A percentile compares a stretch with the other conserved stretches of the same genome.
Conservation (phyloP, 2,888 invertebrate species). For the Conus canariensis region DNA sequence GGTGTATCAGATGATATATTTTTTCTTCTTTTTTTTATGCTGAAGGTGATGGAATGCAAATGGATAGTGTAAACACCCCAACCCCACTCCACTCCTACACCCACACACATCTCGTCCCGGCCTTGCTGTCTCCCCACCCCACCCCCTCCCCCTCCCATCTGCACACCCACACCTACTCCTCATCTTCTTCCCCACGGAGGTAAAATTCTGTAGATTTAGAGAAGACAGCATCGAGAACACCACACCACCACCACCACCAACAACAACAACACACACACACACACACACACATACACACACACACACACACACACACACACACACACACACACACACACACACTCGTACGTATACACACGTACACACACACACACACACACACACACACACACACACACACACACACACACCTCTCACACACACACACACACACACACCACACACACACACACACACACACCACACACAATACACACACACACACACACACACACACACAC, state of each 20-base stretch:
- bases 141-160: not conserved
- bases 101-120: not conserved
- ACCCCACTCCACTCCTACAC: too few species aligned
- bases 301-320: not conserved
- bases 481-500: too few species aligned
- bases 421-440: not conserved
- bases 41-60: too few species aligned
- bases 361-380: not conserved
- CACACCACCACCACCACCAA: too few species aligned
- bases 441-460: constrained; percentile 1
- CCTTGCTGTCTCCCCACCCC: not conserved
- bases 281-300: not conserved
- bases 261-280: not conserved
- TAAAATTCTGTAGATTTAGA: too few species aligned
- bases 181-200: not conserved
- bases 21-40: too few species aligned
- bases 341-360: not conserved
- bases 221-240: too few species aligned
- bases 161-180: not conserved
- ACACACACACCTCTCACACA: not conserved
- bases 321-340: not conserved
- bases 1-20: too few species aligned
- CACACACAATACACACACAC: not conserved
- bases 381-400: not conserved
- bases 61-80: too few species aligned